Conservation (phyloP, 2,797 vertebrate species). For the Macroramphosus scolopax region DNA sequence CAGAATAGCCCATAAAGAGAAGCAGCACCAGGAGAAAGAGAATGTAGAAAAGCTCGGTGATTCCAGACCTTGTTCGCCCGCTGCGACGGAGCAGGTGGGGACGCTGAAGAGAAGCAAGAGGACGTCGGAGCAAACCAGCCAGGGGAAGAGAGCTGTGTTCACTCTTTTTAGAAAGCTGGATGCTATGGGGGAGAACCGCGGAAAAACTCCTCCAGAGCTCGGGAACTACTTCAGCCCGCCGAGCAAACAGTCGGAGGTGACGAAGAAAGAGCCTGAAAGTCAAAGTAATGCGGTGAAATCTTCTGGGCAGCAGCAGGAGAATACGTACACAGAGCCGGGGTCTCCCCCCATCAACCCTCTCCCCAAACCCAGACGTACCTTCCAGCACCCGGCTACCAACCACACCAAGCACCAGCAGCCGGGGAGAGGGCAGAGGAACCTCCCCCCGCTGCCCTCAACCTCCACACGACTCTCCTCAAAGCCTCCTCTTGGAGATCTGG, state of each 20-base stretch:
- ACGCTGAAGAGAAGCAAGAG: constrained; percentile 67
- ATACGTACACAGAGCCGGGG: constrained; percentile 83
- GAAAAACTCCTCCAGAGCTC: constrained; percentile 80
- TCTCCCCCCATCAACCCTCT: constrained; percentile 86
- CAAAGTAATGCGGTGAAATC: constrained; percentile 59
- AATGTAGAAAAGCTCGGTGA: constrained; percentile 32
- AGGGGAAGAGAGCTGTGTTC: constrained; percentile 86
- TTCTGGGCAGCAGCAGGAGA: constrained; percentile 66
- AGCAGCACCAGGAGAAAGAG: constrained; percentile 36
- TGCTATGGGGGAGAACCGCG: constrained; percentile 83
- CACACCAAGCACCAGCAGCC: constrained; percentile 41
- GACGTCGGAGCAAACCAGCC: constrained; percentile 46
- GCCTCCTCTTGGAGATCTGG: constrained; percentile 82
- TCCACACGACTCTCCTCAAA: constrained; percentile 77
- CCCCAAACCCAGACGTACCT: constrained; percentile 92
- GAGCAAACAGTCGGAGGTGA: constrained; percentile 73
- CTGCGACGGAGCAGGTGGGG: constrained; percentile 39
- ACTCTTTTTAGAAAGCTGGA: constrained; percentile 91
- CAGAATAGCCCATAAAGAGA: constrained; percentile 14
- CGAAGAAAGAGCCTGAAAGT: constrained; percentile 58
- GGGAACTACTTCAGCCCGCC: constrained; percentile 92
- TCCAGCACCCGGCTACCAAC: constrained; percentile 82
- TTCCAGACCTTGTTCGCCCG: constrained; percentile 38
- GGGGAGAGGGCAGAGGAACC: constrained; percentile 79
- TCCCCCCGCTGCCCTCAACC: constrained; percentile 87